Evolutionary conservation across 2,797 vertebrate species (phyloP), one percentile per base, ranked within the genome.

Genomic region (Decapterus maruadsi): DNA sequence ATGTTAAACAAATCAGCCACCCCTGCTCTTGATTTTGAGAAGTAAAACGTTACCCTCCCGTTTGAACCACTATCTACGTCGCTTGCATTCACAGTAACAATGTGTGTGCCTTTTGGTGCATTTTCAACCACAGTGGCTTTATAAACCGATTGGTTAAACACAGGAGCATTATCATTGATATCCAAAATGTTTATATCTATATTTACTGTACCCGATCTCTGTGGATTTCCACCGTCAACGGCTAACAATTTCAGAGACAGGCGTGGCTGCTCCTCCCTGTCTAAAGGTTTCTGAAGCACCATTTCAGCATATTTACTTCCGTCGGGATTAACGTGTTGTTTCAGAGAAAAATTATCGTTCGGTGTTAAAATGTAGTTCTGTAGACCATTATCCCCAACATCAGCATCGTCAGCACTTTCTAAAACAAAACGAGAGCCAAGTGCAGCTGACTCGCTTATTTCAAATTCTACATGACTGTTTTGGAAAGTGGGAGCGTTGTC

Each of bases 1-100:
- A 97, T 93, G 0, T 89, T 54, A 36, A 97, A 97, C 1, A 90
- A 29, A 34, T 87, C 67, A 4, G 78, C 54, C 4, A 86, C 56
- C 1, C 48, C 80, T 26, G 81, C 80, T 38, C 90, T 86, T 1
- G 78, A 88, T 46, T 94, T 93, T 0, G 91, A 89, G 76, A 97
- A 93, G 0, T 80, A 90, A 68, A 95, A 97, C 0, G 72, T 83
- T 17, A 97, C 72, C 8, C 82, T 26, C 0, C 76, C 86, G 6
- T 92, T 20, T 42, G 72, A 34, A 6, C 43, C 89, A 1, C 79
- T 88, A 4, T 94, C 93, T 36, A 58, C 63, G 29, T 94, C 93
- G 1, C 53, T 93, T 0, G 93, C 93, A 62, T 89, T 92, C 0
- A 94, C 84, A 0, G 86, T 88, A 0, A 81, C 1, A 26, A 94